phyloP scores from a whole-genome alignment of 2,797 vertebrate genomes.

The Sarcophilus harrisii region DNA sequence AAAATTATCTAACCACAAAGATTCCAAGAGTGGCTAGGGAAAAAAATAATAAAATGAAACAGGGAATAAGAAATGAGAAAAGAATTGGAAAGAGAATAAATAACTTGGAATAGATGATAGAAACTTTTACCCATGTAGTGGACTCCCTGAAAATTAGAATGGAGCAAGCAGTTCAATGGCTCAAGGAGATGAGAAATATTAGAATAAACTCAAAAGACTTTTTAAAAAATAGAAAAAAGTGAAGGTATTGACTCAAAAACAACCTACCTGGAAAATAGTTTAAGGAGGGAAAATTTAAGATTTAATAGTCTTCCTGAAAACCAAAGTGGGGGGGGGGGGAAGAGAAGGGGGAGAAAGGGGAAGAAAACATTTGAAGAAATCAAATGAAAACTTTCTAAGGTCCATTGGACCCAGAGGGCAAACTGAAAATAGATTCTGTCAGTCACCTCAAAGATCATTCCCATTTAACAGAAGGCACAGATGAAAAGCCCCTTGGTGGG shows the following conservation, averaged over 20 bases:
- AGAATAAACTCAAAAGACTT: background rate
- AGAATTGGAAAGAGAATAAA: background rate
- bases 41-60: background rate
- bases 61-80: background rate
- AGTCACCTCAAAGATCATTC: no score
- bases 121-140: background rate
- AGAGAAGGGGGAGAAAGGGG: no score
- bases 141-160: background rate
- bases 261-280: no score
- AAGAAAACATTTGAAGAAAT: no score
- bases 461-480: no score
- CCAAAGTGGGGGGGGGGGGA: no score
- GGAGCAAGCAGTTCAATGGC: background rate
- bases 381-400: no score
- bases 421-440: no score
- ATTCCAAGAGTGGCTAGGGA: background rate
- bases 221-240: background rate
- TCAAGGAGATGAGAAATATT: background rate
- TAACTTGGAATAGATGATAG: background rate
- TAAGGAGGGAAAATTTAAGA: no score
- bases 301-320: no score
- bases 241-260: background rate
- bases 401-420: no score
- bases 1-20: background rate
- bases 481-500: no score